phyloP scores from a whole-genome alignment of 2,113 vertebrate species.

The Thermophis baileyi region DNA sequence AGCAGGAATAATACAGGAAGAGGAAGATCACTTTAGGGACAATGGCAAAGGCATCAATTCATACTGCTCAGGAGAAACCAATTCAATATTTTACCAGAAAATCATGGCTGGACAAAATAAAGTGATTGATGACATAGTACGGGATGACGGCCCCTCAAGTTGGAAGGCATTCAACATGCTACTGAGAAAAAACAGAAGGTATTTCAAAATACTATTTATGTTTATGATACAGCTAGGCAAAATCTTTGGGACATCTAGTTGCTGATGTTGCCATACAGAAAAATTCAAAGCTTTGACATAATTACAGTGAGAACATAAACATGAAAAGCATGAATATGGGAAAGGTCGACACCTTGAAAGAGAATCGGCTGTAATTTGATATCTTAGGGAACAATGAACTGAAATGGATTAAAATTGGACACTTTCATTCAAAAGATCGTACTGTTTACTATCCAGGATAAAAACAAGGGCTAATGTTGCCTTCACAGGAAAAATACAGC shows the following conservation, averaged over 20 bases:
- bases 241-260: not conserved
- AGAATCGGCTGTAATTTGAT: not conserved
- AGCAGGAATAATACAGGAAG: not conserved
- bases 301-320: not conserved
- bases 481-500: not conserved
- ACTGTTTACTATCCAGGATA: not conserved
- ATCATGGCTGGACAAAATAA: not conserved
- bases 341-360: not conserved
- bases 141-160: not conserved
- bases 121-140: not conserved
- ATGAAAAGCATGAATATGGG: not conserved
- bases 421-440: not conserved
- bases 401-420: not conserved
- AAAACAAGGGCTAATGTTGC: not conserved
- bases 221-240: not conserved
- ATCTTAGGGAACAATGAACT: not conserved
- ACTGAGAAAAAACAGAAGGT: not conserved
- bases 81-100: not conserved
- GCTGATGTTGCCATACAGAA: not conserved
- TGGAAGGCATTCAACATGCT: not conserved
- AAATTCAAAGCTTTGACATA: not conserved
- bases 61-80: not conserved
- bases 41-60: not conserved
- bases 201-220: not conserved
- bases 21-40: not conserved